Evolutionary conservation across 2,797 vertebrate genomes (phyloP).

Genomic region (Sus cebifrons): DNA sequence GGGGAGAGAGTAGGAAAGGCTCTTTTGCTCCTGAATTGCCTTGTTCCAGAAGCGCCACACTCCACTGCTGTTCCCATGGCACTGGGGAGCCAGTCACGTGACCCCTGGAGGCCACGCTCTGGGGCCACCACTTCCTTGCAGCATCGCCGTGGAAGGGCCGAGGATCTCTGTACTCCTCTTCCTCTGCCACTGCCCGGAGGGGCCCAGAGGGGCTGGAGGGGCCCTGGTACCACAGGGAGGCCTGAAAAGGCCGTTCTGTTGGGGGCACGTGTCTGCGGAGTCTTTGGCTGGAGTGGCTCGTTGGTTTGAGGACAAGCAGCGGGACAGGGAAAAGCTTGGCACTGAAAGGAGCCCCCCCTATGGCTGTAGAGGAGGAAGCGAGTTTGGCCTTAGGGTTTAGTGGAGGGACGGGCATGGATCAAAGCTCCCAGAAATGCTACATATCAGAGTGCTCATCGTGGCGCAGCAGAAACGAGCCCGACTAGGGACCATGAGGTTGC

Average conservation of each 20-base stretch:
- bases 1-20: background rate
- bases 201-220: background rate
- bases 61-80: background rate
- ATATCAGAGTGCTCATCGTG: too few relatives aligned
- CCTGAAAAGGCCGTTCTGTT: background rate
- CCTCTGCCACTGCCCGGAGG: background rate
- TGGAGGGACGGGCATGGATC: accelerated
- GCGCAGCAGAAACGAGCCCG: too few relatives aligned
- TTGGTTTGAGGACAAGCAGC: background rate
- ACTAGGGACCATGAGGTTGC: too few relatives aligned
- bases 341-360: background rate
- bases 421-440: background rate
- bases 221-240: background rate
- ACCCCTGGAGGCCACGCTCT: too few relatives aligned
- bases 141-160: background rate
- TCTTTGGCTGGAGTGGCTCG: background rate
- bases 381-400: background rate
- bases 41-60: background rate
- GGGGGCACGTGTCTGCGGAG: background rate
- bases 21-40: background rate
- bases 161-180: background rate
- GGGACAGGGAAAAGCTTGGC: background rate
- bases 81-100: background rate
- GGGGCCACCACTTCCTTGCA: background rate
- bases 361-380: background rate